Evolutionary conservation across 1,140 invertebrate genomes (phyloP), one percentile per base, ranked within the genome.

Genomic region (Latrodectus geometricus): DNA sequence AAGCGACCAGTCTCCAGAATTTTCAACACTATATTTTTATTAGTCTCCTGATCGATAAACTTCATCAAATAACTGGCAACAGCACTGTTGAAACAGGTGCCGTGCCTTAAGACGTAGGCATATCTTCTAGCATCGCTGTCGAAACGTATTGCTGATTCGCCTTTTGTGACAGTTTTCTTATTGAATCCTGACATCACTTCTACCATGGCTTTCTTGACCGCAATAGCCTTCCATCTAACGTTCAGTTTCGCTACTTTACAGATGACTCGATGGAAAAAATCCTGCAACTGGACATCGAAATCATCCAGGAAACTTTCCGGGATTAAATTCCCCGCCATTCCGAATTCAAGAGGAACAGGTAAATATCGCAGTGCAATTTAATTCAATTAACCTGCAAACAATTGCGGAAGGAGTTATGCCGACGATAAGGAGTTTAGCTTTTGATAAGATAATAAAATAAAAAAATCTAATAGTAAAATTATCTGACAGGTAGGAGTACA

Each of bases 21-120:
- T 7, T 56, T 54, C 2, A n/a, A 20, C 0, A 54, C 11, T 3
- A 76, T 17, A 1, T 8, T 21, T 8, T 54, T 17, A 17, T 61
- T 17, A 11, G 54, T 8, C 8, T 17, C 11, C 54, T 61, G 8
- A 8, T 12, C 15, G 5, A 50, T 8, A 9, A 74, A 12, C 17
- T 49, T 8, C 17, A 56, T 14, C 14, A 83, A 61, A 23, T 84
- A 70, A 12, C 7, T 54, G 1, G 82, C 82, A 8, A 84, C 82
- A 9, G 82, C 73, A n/a, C 72, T 76, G 14, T 72, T 84, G 61
- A 84, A 76, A 11, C 72, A 84, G 0, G 82, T 56, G 68, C 82
- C 52, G 73, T 84, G 73, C 61, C 68, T 84, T 23, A 84, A 23
- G 11, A 84, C 49, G 21, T 76, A 84, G 4, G 82, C 82, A 68